phyloP scores from a whole-genome alignment of 1,140 invertebrate species.

The Trachelipus rathkii region DNA sequence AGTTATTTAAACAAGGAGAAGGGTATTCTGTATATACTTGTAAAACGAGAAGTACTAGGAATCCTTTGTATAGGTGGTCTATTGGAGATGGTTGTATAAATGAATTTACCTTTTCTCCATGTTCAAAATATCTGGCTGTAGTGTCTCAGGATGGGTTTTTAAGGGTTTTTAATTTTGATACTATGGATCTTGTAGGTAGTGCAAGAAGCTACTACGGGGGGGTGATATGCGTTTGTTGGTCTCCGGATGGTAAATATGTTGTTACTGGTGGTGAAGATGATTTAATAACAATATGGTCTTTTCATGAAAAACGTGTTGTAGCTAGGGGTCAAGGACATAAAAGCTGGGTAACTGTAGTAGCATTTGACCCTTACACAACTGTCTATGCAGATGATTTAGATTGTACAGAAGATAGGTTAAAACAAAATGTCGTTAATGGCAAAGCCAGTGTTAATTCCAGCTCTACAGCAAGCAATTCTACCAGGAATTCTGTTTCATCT shows the following conservation, averaged over 20 bases:
- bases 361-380: conserved; percentile 89
- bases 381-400: conserved; percentile 54
- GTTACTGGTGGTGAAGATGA: conserved; percentile 98
- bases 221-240: conserved; percentile 91
- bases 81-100: conserved; percentile 83
- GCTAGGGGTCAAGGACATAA: conserved; percentile 87
- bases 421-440: conserved; percentile 49
- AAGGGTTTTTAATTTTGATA: conserved; percentile 93
- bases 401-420: conserved; percentile 36
- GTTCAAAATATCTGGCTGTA: conserved; percentile 83
- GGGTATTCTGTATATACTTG: conserved; percentile 91
- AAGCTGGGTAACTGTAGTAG: conserved; percentile 95
- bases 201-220: conserved; percentile 96
- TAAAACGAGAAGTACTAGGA: conserved; percentile 92
- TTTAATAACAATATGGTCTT: conserved; percentile 95
- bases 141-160: conserved; percentile 95
- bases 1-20: conserved; percentile 91
- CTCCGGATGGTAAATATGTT: conserved; percentile 90
- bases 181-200: conserved; percentile 87
- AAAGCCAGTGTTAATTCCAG: conserved; percentile 34
- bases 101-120: conserved; percentile 95
- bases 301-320: conserved; percentile 85
- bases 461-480: conserved; percentile 45
- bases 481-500: conserved; percentile 45
- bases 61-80: conserved; percentile 80